Evolutionary conservation across 37 sponge, comb jelly and placozoan species (phyloP), one percentile per base, ranked within the genome.

Genomic region (Dysidea cf. avara): DNA sequence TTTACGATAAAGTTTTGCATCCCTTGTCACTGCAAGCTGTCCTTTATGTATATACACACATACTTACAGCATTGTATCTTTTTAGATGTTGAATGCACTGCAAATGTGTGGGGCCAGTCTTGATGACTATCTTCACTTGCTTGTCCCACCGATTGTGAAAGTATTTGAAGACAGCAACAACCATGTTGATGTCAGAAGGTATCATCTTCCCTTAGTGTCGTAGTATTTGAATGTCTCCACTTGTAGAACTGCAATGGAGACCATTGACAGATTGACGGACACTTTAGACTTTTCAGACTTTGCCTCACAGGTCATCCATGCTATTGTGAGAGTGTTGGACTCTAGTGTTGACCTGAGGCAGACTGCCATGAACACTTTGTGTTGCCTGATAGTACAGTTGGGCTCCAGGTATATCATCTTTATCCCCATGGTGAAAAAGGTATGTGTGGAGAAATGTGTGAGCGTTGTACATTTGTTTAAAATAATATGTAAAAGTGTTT

Each of bases 81-180:
- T 52, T 7, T 51, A 94, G 92, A 82, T 94, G 79, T 65, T 96
- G 66, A 68, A 52, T 53, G 94, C 94, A 21, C 78, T 96, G 4
- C 84, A 86, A 61, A 76, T 76, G 68, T 93, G 96, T 84, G 94
- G 97, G 0, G 64, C 94, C 29, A 96, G 82, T 65, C 75, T 96
- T 17, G 97, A 96, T 51, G 91, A 93, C 75, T 96, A 87, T 61
- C 90, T 96, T 39, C 94, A 96, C 60, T 69, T 96, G 31, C 81
- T 96, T 33, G 66, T 96, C 20, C 94, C 94, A 18, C 91, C 90
- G 7, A 87, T 96, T 32, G 88, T 96, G 39, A 86, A 90, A 61
- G 72, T 86, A 18, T 90, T 90, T 68, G 83, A 83, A 34, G 59
- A 65, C 36, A 17, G 64, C 3, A 74, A 25, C 40, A 81, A 81